phyloP scores from a whole-genome alignment of 2,113 vertebrate genomes.

The Hippopotamus amphibius region DNA sequence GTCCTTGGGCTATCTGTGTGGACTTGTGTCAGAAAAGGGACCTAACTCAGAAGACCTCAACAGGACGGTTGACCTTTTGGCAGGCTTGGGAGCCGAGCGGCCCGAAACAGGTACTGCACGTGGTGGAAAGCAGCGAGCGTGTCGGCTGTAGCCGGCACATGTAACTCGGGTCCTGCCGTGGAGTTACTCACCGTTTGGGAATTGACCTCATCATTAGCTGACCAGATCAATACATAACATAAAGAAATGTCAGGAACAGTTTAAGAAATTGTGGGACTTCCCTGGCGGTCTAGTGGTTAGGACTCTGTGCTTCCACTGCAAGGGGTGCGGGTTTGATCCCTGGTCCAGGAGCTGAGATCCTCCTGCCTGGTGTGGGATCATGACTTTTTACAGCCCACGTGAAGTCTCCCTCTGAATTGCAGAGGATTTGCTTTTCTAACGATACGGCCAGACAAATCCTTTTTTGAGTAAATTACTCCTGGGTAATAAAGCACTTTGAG shows the following conservation, averaged over 20 bases:
- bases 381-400: neutral
- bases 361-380: rapidly evolving
- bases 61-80: conserved; percentile 96
- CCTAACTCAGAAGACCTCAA: conserved; percentile 97
- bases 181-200: neutral
- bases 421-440: neutral
- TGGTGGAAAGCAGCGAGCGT: rapidly evolving
- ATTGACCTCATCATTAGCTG: neutral
- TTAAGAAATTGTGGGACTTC: neutral
- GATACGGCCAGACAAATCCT: neutral
- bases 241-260: neutral
- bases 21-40: conserved; percentile 94
- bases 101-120: conserved; percentile 93
- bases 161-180: neutral
- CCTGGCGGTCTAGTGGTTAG: too few relatives aligned
- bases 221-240: neutral
- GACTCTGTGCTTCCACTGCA: too few relatives aligned
- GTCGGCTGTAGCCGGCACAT: rapidly evolving
- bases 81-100: conserved; percentile 95
- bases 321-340: too few relatives aligned
- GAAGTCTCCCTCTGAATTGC: neutral
- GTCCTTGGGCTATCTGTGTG: conserved; percentile 95
- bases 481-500: neutral
- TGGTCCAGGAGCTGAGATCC: too few relatives aligned
- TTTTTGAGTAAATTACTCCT: neutral